Evolutionary conservation across 2,113 vertebrate species (phyloP), one percentile per base, ranked within the genome.

Genomic region (Penelope pileata): DNA sequence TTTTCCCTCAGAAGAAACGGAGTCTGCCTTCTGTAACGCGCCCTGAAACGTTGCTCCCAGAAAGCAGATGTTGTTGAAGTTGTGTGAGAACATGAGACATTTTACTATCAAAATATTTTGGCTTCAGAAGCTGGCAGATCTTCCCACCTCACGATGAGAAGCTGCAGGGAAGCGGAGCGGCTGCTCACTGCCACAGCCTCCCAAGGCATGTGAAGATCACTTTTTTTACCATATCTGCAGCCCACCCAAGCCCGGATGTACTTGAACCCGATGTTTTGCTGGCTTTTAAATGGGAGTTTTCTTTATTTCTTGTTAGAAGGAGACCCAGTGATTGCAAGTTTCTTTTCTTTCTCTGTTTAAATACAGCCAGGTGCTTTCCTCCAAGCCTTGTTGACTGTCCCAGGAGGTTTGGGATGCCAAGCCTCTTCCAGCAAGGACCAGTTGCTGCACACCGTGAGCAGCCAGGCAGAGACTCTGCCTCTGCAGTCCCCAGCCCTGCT

Each of bases 101-200:
- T 95, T 85, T 94, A 67, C 59, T 87, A 89, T 70, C 82, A 92
- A 92, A 94, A 90, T 94, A 93, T 92, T 94, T 91, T 96, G 94
- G 80, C 94, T 88, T 75, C 73, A 88, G 60, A 90, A 86, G 83
- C 47, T 8, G 90, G 51, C 79, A 88, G 59, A 78, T 60, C 68
- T 92, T 94, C 88, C 68, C 77, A 73, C 91, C 42, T 93, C 0
- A 0, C 54, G 50, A 2, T 90, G 90, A 83, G 32, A 91, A 90
- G 76, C 74, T 1, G 4, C 75, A 91, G 86, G 47, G 47, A 90
- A 90, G 73, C 19, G 11, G 73, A 83, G 72, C 10, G 47, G 83
- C 73, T 88, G n/a, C 79, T 78, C 50, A 38, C 29, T 90, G 86
- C 48, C 72, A 54, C 76, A 40, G 78, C 3, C 14, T 56, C 29